phyloP scores from a whole-genome alignment of 2,113 vertebrate genomes.

The Pungitius pungitius region DNA sequence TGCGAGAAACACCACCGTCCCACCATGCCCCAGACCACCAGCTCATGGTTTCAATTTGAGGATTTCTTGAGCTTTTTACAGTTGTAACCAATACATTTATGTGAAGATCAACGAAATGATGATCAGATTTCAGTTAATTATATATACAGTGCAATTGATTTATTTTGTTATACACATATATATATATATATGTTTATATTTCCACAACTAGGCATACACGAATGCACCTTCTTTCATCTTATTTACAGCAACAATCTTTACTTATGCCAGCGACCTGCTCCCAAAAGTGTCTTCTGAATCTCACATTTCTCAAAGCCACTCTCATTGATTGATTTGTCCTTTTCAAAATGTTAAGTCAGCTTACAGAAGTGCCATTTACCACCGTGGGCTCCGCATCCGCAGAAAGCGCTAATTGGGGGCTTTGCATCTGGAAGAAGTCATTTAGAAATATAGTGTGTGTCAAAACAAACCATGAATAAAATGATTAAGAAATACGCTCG shows the following conservation, averaged over 20 bases:
- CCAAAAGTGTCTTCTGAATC: constrained; percentile 8
- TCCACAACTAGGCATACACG: constrained; percentile 1
- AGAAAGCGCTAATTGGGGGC: constrained; percentile 16
- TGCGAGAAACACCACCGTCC: constrained; percentile 42
- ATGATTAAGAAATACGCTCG: constrained; percentile 14
- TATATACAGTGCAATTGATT: constrained; percentile 6
- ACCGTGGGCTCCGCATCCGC: not conserved
- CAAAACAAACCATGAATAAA: constrained; percentile 38
- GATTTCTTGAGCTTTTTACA: not conserved
- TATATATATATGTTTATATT: not conserved
- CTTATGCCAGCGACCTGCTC: not conserved
- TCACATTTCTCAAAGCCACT: constrained; percentile 25
- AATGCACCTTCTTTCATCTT: not conserved
- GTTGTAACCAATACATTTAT: not conserved
- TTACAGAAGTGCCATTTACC: constrained; percentile 36
- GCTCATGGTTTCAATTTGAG: constrained; percentile 8
- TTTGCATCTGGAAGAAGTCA: constrained; percentile 39
- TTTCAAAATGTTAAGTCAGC: constrained; percentile 45
- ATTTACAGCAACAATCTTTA: constrained; percentile 16
- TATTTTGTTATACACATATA: too few species aligned
- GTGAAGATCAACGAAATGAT: not conserved
- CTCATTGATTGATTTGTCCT: constrained; percentile 30
- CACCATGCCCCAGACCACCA: constrained; percentile 11
- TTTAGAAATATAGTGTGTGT: constrained; percentile 38
- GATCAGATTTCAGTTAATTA: not conserved